Base-by-base conservation (phyloP, 2,113 vertebrate genomes). In the Myocastor coypus region DNA sequence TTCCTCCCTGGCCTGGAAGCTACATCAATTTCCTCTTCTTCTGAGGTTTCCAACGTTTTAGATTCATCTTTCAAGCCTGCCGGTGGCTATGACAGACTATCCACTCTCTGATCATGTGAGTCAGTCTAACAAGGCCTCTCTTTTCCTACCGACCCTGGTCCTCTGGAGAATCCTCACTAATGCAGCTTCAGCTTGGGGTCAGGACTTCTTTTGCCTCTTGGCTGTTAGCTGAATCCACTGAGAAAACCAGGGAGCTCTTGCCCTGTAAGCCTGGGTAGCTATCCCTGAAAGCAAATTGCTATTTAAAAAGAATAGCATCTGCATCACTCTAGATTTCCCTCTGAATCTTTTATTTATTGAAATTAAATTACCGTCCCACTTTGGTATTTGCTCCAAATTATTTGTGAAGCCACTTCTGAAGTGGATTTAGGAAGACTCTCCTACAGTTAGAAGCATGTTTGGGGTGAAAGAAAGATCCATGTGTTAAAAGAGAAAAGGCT, bases 341-440 rank as follows among this genome's bases (percentile, higher is more conserved):
- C 75, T 77, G 30, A 87, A 64, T 77, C 68, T 26, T 69, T 68
- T 7, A 46, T 10, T 4, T 34, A 78, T 32, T 83, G 66, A 94
- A 94, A 88, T 50, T 52, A 12, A 89, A 55, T 61, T 50, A 73
- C 73, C 88, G 83, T 57, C 69, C 68, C 87, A 83, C n/a, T 42
- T 91, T 34, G 50, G 2, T n/a, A 55, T 92, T 52, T 92, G 69
- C 22, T 63, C 57, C 17, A 89, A 46, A 61, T 42, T 83, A 61
- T 80, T 91, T 87, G 30, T 34, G 86, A 95, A 85, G 69, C 28
- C 28, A 24, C 17, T 91, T 87, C 87, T 92, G 20, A 95, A 83
- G 61, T 8, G 4, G 42, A 11, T 75, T 78, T 55, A 83, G 73
- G 13, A 86, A 87, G 59, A 69, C 3, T 63, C 9, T 84, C 24